These are phyloP conservation scores for Chaetodon auriga DNA, from an alignment of 2,113 vertebrate species.

Conservation along the genomic window DNA sequence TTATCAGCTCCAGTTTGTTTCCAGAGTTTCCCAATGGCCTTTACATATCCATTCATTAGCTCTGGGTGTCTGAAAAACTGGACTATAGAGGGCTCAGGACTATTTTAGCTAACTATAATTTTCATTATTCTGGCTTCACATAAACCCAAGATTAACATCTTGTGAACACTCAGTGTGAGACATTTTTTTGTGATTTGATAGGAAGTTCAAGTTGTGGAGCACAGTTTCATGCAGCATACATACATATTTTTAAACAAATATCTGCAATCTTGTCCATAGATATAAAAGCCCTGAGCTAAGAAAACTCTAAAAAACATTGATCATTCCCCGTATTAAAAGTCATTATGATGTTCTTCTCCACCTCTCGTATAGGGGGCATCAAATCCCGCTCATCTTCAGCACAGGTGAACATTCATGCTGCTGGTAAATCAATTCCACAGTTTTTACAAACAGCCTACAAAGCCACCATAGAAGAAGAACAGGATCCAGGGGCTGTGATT, in stretches of 20 bases:
- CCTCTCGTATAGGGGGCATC: conserved; percentile 73
- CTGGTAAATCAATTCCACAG: conserved; percentile 77
- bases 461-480: conserved; percentile 80
- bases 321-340: background rate
- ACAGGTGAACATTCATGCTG: conserved; percentile 77
- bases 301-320: background rate
- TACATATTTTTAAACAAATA: too few relatives aligned
- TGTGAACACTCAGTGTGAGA: background rate
- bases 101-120: background rate
- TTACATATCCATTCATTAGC: background rate
- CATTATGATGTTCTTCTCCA: background rate
- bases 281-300: too few relatives aligned
- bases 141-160: background rate
- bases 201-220: background rate
- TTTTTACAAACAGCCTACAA: conserved; percentile 77
- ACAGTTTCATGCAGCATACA: background rate
- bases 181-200: background rate
- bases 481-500: conserved; percentile 63
- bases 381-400: conserved; percentile 76
- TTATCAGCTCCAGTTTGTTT: background rate
- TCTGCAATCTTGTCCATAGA: too few relatives aligned
- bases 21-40: background rate
- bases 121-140: background rate
- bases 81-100: background rate
- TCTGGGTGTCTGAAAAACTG: background rate